Evolutionary conservation across 1,140 invertebrate genomes (phyloP).

Genomic region (Drosophila equinoxialis): DNA sequence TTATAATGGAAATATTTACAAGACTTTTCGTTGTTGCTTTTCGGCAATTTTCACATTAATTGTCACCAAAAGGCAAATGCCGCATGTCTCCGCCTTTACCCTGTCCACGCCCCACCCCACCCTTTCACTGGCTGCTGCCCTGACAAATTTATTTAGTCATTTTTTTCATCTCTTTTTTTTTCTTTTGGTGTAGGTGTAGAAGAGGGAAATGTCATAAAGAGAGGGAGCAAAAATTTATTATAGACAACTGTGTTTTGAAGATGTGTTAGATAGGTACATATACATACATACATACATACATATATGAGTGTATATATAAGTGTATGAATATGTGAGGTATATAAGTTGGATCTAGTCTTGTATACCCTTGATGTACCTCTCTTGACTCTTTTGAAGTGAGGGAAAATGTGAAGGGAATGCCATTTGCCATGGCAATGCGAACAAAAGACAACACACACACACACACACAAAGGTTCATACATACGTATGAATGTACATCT

Average conservation of each 20-base stretch:
- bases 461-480: background rate
- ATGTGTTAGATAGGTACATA: constrained; percentile 28
- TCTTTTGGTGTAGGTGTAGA: constrained; percentile 11
- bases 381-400: constrained; percentile 18
- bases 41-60: constrained; percentile 41
- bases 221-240: constrained; percentile 59
- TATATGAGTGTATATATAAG: background rate
- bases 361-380: constrained; percentile 10
- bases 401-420: constrained; percentile 26
- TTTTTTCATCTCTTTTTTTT: constrained; percentile 22
- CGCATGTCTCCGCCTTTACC: background rate
- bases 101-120: background rate
- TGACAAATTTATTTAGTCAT: constrained; percentile 13
- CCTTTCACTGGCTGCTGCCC: constrained; percentile 13
- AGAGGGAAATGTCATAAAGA: constrained; percentile 34
- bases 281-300: background rate
- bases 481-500: background rate
- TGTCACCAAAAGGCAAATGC: constrained; percentile 17
- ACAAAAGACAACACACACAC: constrained; percentile 37
- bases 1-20: constrained; percentile 48
- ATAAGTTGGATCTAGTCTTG: constrained; percentile 10
- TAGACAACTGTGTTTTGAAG: constrained; percentile 67
- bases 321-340: background rate
- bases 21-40: constrained; percentile 24
- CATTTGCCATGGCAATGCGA: constrained; percentile 61